Evolutionary conservation across 2,888 invertebrate genomes (phyloP), one percentile per base, ranked within the genome.

Genomic region (Tenthredo mesomela): DNA sequence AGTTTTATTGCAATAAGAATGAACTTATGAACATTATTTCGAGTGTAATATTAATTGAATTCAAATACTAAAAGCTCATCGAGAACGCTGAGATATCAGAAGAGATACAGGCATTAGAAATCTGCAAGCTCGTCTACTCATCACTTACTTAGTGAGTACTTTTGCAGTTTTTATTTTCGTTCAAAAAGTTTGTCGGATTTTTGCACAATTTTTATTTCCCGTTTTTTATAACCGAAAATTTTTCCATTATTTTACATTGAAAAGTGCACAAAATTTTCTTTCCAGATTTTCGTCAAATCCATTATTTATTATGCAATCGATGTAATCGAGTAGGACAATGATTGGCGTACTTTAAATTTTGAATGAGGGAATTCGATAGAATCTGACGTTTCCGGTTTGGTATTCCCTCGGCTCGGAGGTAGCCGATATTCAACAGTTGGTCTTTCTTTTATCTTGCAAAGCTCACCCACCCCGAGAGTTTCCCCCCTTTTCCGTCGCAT

Each of bases 391-490:
- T 80, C 61, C 80, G 54, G 29, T 67, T 47, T 47, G 67, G 2
- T 21, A 47, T 82, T 33, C 82, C 47, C 70, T 67, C 50, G 82
- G 29, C 89, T 89, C 87, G 80, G 85, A 78, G 87, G 84, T 88
- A 88, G 89, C 88, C 90, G 91, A 91, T 91, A 91, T 92, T 93
- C 93, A 93, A 93, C 93, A 93, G 93, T 93, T 93, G 93, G 93
- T 91, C 92, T 89, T 93, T 92, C 92, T 93, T 93, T 93, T 93
- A 93, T 93, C 92, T 92, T 90, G 89, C 88, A 88, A 88, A 90
- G 91, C 90, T 88, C 88, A 86, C 88, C 88, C 90, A 83, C 85
- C 87, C 86, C 84, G 50, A 9, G 29, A 65, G 21, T 40, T 58
- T 85, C 70, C 86, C 86, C 86, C 86, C 85, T 83, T 86, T 86